phyloP scores from a whole-genome alignment of 2,113 vertebrate genomes.

The Muntiacus muntjak region DNA sequence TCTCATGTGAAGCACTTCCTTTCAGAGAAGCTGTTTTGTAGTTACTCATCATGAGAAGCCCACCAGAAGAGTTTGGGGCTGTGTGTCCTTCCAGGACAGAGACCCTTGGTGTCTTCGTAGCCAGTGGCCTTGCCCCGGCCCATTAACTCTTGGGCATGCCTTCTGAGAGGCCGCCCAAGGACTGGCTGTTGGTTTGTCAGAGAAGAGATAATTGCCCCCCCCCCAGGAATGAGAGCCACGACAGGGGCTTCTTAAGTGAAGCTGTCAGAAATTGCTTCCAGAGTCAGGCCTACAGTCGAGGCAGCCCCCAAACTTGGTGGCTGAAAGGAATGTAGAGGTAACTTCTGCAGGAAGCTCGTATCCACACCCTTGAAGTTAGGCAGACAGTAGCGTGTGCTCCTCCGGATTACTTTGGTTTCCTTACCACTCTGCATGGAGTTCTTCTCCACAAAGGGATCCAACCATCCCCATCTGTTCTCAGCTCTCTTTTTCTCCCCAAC shows the following conservation, averaged over 20 bases:
- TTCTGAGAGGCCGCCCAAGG: not conserved
- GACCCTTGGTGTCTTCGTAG: not conserved
- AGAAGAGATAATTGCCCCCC: conserved; percentile 51
- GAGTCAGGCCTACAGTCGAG: not conserved
- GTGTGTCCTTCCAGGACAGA: conserved; percentile 6
- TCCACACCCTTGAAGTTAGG: not conserved
- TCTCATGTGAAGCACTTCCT: not conserved
- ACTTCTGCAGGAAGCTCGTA: not conserved
- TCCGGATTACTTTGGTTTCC: not conserved
- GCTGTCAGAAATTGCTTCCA: conserved; percentile 29
- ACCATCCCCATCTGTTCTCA: not conserved
- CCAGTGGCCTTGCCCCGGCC: not conserved
- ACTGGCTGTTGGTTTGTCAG: not conserved
- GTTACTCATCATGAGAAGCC: not conserved
- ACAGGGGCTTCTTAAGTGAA: not conserved
- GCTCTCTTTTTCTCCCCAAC: not conserved
- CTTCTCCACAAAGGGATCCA: not conserved
- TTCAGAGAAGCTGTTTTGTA: not conserved
- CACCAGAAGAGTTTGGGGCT: not conserved
- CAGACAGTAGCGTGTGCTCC: not conserved
- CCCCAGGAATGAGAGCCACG: not conserved
- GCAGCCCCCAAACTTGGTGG: not conserved
- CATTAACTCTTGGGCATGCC: not conserved
- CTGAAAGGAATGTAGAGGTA: not conserved
- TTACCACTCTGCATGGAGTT: not conserved